Percentiles rank a stretch among this genome's conserved stretches.
Conservation (phyloP, 1,140 invertebrate species). For the Cyclina sinensis region DNA sequence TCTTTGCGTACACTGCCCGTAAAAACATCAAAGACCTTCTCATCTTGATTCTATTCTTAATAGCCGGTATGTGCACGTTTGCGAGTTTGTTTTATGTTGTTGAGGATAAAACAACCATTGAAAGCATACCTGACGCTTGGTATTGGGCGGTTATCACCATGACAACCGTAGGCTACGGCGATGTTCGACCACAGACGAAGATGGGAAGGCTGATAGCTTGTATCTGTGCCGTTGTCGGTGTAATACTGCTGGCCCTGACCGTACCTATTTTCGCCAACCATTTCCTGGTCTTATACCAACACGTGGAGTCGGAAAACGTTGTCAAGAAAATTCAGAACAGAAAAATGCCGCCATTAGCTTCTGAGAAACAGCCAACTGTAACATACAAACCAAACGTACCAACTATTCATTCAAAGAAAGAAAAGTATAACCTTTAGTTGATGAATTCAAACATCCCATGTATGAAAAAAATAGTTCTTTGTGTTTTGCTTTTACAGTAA, state of each 20-base stretch:
- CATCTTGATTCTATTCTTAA: constrained; percentile 49
- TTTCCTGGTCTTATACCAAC: constrained; percentile 15
- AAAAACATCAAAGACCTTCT: constrained; percentile 40
- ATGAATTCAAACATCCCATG: too few relatives aligned
- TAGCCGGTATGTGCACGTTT: constrained; percentile 39
- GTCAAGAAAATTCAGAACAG: background rate
- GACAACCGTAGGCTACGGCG: constrained; percentile 98
- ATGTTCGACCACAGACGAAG: constrained; percentile 72
- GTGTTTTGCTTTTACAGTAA: too few relatives aligned
- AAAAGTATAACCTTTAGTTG: too few relatives aligned
- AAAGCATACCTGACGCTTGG: constrained; percentile 57
- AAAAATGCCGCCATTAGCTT: background rate
- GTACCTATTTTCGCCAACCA: constrained; percentile 97
- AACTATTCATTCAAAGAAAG: too few relatives aligned
- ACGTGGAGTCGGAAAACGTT: background rate
- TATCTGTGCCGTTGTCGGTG: constrained; percentile 96
- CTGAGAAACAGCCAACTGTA: too few relatives aligned
- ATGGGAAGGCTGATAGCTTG: constrained; percentile 97
- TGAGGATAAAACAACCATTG: background rate
- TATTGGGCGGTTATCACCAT: constrained; percentile 96
- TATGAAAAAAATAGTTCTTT: too few relatives aligned
- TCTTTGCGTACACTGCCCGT: constrained; percentile 12
- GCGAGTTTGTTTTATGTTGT: constrained; percentile 46
- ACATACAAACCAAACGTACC: too few relatives aligned
- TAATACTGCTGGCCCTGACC: constrained; percentile 97